Evolutionary conservation across 1,140 invertebrate genomes (phyloP).

Genomic region (Drosophila pachea): DNA sequence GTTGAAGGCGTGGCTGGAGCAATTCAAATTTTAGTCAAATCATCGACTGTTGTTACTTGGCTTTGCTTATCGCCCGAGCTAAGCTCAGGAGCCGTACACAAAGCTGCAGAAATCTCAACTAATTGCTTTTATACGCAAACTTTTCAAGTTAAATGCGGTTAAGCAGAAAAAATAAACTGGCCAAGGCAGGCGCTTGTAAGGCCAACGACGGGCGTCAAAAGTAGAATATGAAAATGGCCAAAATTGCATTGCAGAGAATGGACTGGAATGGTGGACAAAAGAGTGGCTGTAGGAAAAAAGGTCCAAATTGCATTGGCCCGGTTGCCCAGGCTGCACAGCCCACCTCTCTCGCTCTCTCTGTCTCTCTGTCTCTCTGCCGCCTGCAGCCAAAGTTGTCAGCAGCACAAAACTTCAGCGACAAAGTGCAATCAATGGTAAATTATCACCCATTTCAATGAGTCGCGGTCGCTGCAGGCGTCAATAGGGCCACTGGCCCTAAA

Average conservation of each 20-base stretch:
- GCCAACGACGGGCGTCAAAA: conserved; percentile 8
- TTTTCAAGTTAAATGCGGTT: conserved; percentile 22
- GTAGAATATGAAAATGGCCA: conserved; percentile 60
- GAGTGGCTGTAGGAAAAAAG: conserved; percentile 10
- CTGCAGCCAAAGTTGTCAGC: conserved; percentile 65
- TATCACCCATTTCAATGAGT: conserved; percentile 76
- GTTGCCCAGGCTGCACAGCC: not conserved
- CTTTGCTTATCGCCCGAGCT: conserved; percentile 34
- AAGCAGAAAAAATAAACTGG: conserved; percentile 36
- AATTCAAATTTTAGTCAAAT: conserved; percentile 18
- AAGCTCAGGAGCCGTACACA: conserved; percentile 14
- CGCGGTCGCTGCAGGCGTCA: conserved; percentile 50
- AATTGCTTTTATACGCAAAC: conserved; percentile 63
- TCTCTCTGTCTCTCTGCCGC: not conserved
- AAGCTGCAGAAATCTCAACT: conserved; percentile 57
- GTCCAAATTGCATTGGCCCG: conserved; percentile 57
- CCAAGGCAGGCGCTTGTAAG: conserved; percentile 14
- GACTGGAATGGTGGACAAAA: conserved; percentile 9
- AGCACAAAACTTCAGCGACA: conserved; percentile 73
- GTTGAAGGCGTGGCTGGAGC: not conserved
- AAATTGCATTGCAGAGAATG: conserved; percentile 47
- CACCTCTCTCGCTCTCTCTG: not conserved
- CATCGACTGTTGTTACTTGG: conserved; percentile 32
- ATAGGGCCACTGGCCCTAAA: conserved; percentile 42
- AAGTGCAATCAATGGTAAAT: conserved; percentile 77